phyloP scores from a whole-genome alignment of 2,888 invertebrate species.

The Pandemis heparana region DNA sequence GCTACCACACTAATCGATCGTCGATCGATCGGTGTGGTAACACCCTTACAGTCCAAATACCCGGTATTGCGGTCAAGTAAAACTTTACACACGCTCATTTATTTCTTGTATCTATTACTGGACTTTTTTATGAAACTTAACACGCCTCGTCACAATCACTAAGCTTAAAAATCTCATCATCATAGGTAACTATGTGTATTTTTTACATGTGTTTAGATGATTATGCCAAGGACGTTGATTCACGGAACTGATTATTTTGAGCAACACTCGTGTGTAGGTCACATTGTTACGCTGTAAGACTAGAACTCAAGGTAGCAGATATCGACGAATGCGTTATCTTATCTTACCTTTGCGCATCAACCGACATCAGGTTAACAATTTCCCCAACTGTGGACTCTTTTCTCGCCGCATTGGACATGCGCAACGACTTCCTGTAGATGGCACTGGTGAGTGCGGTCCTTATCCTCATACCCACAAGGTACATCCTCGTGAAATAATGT shows the following conservation, averaged over 20 bases:
- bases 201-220: slow-evolving; percentile 20
- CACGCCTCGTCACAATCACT: background rate
- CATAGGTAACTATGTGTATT: slow-evolving; percentile 10
- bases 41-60: background rate
- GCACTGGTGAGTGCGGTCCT: slow-evolving; percentile 95
- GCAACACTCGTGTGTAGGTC: slow-evolving; percentile 16
- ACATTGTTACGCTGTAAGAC: background rate
- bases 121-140: slow-evolving; percentile 5
- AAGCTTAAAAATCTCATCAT: slow-evolving; percentile 10
- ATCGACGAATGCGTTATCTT: slow-evolving; percentile 11
- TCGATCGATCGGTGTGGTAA: no score
- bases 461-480: slow-evolving; percentile 95
- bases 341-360: slow-evolving; percentile 92
- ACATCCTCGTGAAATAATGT: slow-evolving; percentile 97
- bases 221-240: slow-evolving; percentile 28
- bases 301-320: slow-evolving; percentile 7
- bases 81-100: background rate
- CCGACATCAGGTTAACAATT: slow-evolving; percentile 97
- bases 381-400: slow-evolving; percentile 95
- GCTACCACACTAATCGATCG: no score
- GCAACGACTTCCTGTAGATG: slow-evolving; percentile 94
- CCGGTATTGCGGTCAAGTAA: background rate
- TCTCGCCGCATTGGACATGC: slow-evolving; percentile 91
- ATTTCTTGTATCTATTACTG: background rate
- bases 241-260: slow-evolving; percentile 31